Evolutionary conservation across 2,797 vertebrate genomes (phyloP).

Genomic region (Heterohyrax brucei): DNA sequence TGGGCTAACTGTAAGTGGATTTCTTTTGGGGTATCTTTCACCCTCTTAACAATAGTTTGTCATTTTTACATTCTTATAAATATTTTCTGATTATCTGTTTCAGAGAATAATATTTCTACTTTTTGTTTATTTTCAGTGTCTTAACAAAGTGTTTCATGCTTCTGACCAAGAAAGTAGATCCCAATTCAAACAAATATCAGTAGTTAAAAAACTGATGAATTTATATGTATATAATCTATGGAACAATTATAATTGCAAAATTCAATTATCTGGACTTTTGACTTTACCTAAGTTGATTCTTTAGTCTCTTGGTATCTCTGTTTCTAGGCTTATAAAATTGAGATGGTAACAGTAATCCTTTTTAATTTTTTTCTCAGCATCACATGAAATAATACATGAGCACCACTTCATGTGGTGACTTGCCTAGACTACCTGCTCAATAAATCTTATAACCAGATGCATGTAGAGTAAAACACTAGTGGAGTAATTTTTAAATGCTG

Average conservation of each 20-base stretch:
- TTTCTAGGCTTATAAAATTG: constrained; percentile 32
- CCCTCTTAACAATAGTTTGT: not conserved
- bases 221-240: not conserved
- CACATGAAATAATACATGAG: not conserved
- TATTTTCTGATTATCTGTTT: constrained; percentile 11
- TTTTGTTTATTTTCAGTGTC: constrained; percentile 38
- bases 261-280: not conserved
- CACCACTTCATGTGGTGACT: not conserved
- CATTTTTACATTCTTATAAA: constrained; percentile 18
- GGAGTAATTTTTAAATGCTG: no score
- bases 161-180: not conserved
- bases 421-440: not conserved
- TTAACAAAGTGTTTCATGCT: constrained; percentile 10
- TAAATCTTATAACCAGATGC: constrained; percentile 1
- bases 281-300: constrained; percentile 74
- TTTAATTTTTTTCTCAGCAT: constrained; percentile 6
- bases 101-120: constrained; percentile 35
- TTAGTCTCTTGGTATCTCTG: not conserved
- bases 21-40: constrained; percentile 31
- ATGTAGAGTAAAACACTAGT: not conserved
- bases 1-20: not conserved
- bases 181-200: constrained; percentile 31
- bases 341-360: not conserved
- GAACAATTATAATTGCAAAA: constrained; percentile 17
- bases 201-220: constrained; percentile 10